phyloP scores from a whole-genome alignment of 2,113 vertebrate species.

The Spea bombifrons region DNA sequence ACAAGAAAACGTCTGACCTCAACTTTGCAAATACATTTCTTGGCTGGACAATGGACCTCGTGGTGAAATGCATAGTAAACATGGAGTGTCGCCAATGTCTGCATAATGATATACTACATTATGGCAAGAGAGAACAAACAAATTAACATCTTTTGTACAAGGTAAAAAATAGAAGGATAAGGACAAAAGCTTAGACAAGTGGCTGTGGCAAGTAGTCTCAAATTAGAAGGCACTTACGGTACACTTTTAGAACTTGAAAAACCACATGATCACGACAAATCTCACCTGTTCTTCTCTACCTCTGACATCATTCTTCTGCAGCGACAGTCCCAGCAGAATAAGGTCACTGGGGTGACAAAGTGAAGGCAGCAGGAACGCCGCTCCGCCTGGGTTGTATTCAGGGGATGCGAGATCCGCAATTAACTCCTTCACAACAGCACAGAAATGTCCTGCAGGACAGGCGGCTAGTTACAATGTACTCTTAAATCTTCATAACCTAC shows the following conservation, averaged over 20 bases:
- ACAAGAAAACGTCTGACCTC: not conserved
- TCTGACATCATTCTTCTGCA: slow-evolving; percentile 74
- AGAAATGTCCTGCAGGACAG: slow-evolving; percentile 69
- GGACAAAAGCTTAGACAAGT: not conserved
- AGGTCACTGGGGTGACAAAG: slow-evolving; percentile 82
- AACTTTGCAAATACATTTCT: not conserved
- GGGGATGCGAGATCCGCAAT: slow-evolving; percentile 75
- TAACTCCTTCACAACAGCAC: slow-evolving; percentile 79
- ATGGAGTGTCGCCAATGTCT: too few species aligned
- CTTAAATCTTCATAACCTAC: too few species aligned
- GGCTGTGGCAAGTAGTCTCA: too few species aligned
- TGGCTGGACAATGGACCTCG: too few species aligned
- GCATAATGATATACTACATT: too few species aligned
- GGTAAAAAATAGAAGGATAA: not conserved
- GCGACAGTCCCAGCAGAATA: slow-evolving; percentile 70
- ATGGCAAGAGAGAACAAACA: too few species aligned
- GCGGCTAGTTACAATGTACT: not conserved
- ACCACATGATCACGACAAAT: not conserved
- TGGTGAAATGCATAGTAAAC: too few species aligned
- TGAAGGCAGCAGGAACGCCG: slow-evolving; percentile 73
- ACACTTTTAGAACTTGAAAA: too few species aligned
- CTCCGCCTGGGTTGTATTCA: slow-evolving; percentile 73
- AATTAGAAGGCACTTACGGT: too few species aligned
- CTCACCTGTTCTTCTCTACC: slow-evolving; percentile 88
- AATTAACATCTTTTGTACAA: too few species aligned